Conservation (phyloP, 2,888 invertebrate genomes). For the Marronus borbonicus region DNA sequence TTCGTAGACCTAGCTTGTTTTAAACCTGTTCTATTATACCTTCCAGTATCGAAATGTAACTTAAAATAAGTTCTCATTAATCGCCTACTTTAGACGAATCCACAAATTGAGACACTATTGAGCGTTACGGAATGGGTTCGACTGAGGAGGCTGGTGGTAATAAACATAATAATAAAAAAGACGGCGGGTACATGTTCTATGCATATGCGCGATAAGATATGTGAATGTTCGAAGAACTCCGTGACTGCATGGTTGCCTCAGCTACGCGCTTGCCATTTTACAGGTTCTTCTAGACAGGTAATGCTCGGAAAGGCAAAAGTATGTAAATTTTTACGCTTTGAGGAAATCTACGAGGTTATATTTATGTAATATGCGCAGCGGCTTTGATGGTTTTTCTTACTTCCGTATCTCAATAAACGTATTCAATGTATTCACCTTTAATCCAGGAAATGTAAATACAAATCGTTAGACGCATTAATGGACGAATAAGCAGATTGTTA, state of each 20-base stretch:
- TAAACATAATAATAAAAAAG: conserved; percentile 49
- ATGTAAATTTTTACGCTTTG: neutral
- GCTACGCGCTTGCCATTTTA: conserved; percentile 22
- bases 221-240: conserved; percentile 21
- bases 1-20: conserved; percentile 6
- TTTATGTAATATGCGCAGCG: neutral
- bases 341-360: conserved; percentile 3
- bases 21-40: conserved; percentile 41
- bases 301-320: conserved; percentile 5
- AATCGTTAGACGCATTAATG: no score
- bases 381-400: no score
- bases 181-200: conserved; percentile 38
- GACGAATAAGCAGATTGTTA: no score
- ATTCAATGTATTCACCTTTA: no score
- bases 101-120: conserved; percentile 39
- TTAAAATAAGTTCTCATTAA: conserved; percentile 31
- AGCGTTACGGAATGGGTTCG: conserved; percentile 31
- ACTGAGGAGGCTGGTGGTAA: conserved; percentile 35
- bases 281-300: conserved; percentile 1
- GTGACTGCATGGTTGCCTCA: conserved; percentile 15
- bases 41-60: neutral
- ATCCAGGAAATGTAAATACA: no score
- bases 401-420: no score
- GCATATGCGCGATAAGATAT: conserved; percentile 41
- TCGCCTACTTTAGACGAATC: conserved; percentile 22